Evolutionary conservation across 2,113 vertebrate genomes (phyloP).

Genomic region (Nibea albiflora): DNA sequence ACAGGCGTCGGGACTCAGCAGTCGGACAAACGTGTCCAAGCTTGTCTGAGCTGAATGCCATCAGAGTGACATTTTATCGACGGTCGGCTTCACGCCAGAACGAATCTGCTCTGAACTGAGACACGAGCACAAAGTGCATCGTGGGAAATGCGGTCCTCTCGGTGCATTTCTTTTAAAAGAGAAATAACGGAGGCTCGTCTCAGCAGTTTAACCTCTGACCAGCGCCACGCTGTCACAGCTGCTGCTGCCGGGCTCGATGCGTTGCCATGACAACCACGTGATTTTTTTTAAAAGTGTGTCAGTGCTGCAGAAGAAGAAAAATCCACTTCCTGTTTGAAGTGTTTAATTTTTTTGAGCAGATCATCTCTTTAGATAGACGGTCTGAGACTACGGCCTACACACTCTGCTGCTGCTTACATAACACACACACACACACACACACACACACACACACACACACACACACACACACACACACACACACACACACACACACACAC

Average conservation of each 20-base stretch:
- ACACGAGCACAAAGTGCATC: neutral
- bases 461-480: constrained; percentile 38
- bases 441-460: constrained; percentile 54
- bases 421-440: constrained; percentile 56
- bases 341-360: constrained; percentile 35
- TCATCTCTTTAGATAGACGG: constrained; percentile 69
- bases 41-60: neutral
- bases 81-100: neutral
- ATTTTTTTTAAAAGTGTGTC: constrained; percentile 28
- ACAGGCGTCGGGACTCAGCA: neutral
- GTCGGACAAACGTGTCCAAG: neutral
- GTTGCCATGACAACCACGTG: constrained; percentile 55
- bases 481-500: constrained; percentile 29
- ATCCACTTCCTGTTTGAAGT: constrained; percentile 65
- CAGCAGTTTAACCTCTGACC: constrained; percentile 31
- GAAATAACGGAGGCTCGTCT: neutral
- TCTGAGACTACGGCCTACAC: constrained; percentile 79
- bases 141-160: constrained; percentile 1
- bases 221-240: neutral
- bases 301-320: constrained; percentile 19
- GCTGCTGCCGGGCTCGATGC: neutral
- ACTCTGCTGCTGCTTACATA: constrained; percentile 73
- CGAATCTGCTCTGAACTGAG: neutral
- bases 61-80: neutral
- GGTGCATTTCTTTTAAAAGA: neutral